Conservation (phyloP, 2,113 vertebrate genomes). For the Grus americana region DNA sequence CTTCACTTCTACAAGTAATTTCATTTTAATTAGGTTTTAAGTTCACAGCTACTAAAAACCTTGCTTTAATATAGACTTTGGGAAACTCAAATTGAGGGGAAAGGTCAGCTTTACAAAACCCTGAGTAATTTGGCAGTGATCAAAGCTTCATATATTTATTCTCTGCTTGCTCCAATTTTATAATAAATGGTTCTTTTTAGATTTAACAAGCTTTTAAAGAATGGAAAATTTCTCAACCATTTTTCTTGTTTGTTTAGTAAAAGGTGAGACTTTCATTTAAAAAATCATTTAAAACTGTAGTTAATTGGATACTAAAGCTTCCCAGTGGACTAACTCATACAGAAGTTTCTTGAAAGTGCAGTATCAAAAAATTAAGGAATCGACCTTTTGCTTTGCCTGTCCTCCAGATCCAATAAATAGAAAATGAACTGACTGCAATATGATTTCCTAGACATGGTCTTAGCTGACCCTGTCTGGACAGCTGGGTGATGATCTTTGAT, state of each 20-base stretch:
- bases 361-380: neutral
- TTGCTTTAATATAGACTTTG: neutral
- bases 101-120: neutral
- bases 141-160: neutral
- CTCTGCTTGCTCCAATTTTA: neutral
- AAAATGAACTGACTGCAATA: neutral
- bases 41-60: neutral
- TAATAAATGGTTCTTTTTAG: neutral
- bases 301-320: neutral
- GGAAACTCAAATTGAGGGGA: neutral
- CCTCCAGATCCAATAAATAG: neutral
- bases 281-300: neutral
- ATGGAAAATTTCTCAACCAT: neutral
- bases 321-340: neutral
- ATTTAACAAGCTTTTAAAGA: neutral
- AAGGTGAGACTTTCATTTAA: neutral
- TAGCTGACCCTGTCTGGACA: neutral
- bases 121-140: neutral
- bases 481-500: neutral
- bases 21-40: conserved; percentile 6
- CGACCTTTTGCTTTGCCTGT: neutral
- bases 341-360: neutral
- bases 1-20: neutral
- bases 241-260: neutral
- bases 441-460: neutral